Evolutionary conservation across 2,888 invertebrate species (phyloP).

Genomic region (Pachydiplax longipennis): DNA sequence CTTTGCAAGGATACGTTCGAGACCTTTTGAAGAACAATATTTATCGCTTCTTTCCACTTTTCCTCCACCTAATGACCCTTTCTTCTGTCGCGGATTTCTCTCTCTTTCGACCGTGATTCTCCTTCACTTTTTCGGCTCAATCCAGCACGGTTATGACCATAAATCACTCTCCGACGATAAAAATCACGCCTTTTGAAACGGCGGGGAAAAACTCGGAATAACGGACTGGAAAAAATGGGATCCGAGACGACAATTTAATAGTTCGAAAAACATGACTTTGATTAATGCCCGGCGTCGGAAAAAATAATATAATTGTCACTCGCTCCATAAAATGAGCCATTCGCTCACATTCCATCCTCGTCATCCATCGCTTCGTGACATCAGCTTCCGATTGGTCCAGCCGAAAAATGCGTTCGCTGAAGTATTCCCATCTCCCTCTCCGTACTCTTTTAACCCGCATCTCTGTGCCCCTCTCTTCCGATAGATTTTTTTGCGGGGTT

Average conservation of each 20-base stretch:
- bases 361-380: conserved; percentile 1
- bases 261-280: conserved; percentile 21
- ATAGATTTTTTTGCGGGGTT: background rate
- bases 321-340: conserved; percentile 24
- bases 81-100: background rate
- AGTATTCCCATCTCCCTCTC: background rate
- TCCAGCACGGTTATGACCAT: background rate
- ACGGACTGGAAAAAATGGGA: background rate
- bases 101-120: background rate
- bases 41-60: background rate
- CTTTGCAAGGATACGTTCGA: background rate
- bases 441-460: no score
- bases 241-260: conserved; percentile 16
- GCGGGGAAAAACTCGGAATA: background rate
- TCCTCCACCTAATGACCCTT: background rate
- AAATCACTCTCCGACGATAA: background rate
- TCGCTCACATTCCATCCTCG: background rate
- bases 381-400: background rate
- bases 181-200: background rate
- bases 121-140: background rate
- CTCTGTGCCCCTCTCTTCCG: background rate
- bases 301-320: conserved; percentile 25
- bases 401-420: background rate
- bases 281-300: conserved; percentile 1
- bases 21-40: background rate